Conservation (phyloP, 2,888 invertebrate species). For the Hyposoter dolosus region DNA sequence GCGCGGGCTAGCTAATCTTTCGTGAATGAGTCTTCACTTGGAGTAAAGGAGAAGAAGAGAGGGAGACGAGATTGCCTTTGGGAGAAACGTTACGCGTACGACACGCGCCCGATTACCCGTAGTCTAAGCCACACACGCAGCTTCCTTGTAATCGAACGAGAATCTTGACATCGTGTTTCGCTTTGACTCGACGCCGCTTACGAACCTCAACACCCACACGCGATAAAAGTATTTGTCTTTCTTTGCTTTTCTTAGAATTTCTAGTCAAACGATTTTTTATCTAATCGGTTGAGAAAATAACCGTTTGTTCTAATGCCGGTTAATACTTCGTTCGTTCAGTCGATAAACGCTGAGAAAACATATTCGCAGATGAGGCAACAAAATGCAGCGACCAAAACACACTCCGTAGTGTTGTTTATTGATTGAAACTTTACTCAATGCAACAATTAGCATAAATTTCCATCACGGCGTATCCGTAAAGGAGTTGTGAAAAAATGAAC, state of each 20-base stretch:
- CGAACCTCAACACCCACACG: constrained; percentile 4
- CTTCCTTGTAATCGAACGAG: constrained; percentile 42
- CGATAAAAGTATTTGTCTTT: constrained; percentile 1
- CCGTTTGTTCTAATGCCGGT: not conserved
- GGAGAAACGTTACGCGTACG: not conserved
- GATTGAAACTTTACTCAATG: not conserved
- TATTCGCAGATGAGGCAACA: no score
- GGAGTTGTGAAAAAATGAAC: not conserved
- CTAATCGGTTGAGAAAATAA: not conserved
- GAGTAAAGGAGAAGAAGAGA: not conserved
- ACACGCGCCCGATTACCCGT: constrained; percentile 48
- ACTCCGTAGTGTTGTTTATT: no score
- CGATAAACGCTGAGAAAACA: no score
- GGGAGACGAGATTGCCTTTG: constrained; percentile 19
- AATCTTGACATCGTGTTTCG: constrained; percentile 12
- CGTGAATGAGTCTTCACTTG: constrained; percentile 42
- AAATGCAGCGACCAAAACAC: not conserved
- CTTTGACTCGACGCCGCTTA: constrained; percentile 42
- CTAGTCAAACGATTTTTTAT: not conserved
- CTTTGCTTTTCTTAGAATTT: not conserved
- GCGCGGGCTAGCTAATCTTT: constrained; percentile 54
- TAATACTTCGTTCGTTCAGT: not conserved
- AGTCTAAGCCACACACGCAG: constrained; percentile 30
- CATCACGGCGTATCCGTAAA: not conserved
- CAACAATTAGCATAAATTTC: not conserved